Evolutionary conservation across 2,113 vertebrate genomes (phyloP).

Genomic region (Urocynchramus pylzowi): DNA sequence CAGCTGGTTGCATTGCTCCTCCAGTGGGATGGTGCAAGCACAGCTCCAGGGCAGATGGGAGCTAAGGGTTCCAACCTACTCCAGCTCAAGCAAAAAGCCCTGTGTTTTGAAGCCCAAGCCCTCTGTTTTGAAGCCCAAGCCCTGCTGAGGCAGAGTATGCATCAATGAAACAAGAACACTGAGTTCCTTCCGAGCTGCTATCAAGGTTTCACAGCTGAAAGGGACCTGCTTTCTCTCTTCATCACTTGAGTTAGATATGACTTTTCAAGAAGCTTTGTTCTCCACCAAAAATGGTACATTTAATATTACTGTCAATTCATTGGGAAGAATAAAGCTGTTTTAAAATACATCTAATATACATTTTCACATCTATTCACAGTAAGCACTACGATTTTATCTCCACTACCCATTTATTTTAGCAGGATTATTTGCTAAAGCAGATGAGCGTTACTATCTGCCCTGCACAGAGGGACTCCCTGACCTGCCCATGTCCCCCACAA

Average conservation of each 20-base stretch:
- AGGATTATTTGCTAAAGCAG: not conserved
- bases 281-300: not conserved
- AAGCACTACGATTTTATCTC: not conserved
- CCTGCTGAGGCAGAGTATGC: not conserved
- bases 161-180: not conserved
- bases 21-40: not conserved
- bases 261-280: not conserved
- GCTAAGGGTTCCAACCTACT: not conserved
- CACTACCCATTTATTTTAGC: not conserved
- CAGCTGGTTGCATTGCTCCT: rapidly evolving
- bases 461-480: not conserved
- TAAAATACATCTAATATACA: not conserved
- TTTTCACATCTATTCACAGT: not conserved
- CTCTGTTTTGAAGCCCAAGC: not conserved
- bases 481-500: not conserved
- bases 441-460: not conserved
- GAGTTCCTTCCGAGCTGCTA: not conserved
- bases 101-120: not conserved
- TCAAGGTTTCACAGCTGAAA: not conserved
- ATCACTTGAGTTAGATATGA: not conserved
- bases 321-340: not conserved
- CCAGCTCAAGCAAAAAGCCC: not conserved
- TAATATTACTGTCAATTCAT: not conserved
- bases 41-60: not conserved
- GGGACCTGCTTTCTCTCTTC: not conserved